A percentile compares a stretch with the other conserved stretches of the same genome.
These are phyloP conservation scores for Nibea albiflora DNA, from an alignment of 2,113 vertebrate genomes.

Conservation along the genomic window DNA sequence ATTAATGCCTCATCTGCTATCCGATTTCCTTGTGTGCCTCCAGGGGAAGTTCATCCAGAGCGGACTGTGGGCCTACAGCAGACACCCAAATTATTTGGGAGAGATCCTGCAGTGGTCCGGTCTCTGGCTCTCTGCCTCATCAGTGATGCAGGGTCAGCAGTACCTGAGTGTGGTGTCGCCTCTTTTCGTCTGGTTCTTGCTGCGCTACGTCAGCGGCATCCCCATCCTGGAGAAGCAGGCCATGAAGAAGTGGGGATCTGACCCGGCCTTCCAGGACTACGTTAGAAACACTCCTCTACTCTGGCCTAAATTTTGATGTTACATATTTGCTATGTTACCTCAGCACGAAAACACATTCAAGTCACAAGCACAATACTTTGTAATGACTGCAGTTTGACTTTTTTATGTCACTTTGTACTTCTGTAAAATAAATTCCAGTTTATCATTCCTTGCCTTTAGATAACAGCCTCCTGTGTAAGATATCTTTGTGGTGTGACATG, in stretches of 20 bases:
- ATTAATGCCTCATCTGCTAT: slow-evolving; percentile 2
- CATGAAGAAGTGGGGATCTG: slow-evolving; percentile 82
- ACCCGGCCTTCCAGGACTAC: slow-evolving; percentile 81
- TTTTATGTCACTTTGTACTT: background rate
- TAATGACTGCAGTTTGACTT: background rate
- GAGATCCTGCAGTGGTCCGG: slow-evolving; percentile 89
- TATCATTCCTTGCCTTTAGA: background rate
- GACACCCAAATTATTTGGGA: slow-evolving; percentile 87
- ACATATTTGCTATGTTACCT: background rate
- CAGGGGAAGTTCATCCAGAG: slow-evolving; percentile 87
- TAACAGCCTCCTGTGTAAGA: background rate
- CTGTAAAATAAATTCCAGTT: slow-evolving; percentile 18
- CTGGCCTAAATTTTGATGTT: slow-evolving; percentile 72
- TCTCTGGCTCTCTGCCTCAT: slow-evolving; percentile 85
- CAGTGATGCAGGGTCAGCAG: slow-evolving; percentile 82
- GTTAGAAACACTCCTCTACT: slow-evolving; percentile 83
- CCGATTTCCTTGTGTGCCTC: slow-evolving; percentile 5
- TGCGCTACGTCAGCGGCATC: slow-evolving; percentile 83
- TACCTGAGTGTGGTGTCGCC: slow-evolving; percentile 81
- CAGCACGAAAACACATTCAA: background rate
- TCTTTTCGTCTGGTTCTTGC: slow-evolving; percentile 86
- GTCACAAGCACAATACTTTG: background rate
- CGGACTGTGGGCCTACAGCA: slow-evolving; percentile 86
- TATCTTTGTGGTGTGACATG: background rate
- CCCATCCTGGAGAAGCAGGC: slow-evolving; percentile 86